Evolutionary conservation across 2,797 vertebrate genomes (phyloP).

Genomic region (Onychomys leucogaster): DNA sequence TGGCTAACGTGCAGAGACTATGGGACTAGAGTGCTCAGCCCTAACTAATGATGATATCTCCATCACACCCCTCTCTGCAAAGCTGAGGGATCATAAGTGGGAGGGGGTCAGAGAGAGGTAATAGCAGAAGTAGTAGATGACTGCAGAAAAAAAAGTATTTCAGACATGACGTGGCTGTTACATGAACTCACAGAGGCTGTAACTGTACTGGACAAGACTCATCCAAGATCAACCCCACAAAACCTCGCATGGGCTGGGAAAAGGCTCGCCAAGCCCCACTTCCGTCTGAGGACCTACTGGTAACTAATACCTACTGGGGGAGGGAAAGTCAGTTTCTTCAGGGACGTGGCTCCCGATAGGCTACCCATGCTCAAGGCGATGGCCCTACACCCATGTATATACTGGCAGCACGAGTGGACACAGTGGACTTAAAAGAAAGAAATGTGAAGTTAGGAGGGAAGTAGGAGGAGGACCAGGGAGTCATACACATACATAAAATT

Average conservation of each 20-base stretch:
- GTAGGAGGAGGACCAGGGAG: neutral
- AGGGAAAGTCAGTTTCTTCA: neutral
- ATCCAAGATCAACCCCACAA: neutral
- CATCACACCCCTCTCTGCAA: no score
- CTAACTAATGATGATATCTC: neutral
- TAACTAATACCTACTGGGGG: neutral
- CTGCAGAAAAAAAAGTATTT: neutral
- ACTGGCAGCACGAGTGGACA: no score
- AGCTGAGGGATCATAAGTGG: neutral
- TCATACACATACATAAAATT: neutral
- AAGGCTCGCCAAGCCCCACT: neutral
- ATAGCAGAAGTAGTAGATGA: neutral
- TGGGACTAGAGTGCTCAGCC: neutral
- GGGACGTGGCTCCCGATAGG: neutral
- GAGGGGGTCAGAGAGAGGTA: neutral
- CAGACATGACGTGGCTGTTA: neutral
- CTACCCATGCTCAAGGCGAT: neutral
- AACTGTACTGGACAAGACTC: neutral
- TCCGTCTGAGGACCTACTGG: neutral
- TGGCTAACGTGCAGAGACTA: neutral
- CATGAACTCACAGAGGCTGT: neutral
- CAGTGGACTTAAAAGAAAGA: neutral
- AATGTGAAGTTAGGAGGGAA: neutral
- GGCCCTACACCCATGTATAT: neutral
- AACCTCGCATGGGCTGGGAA: neutral